Conservation (phyloP, 2,888 invertebrate genomes). For the Brachyptera putata region DNA sequence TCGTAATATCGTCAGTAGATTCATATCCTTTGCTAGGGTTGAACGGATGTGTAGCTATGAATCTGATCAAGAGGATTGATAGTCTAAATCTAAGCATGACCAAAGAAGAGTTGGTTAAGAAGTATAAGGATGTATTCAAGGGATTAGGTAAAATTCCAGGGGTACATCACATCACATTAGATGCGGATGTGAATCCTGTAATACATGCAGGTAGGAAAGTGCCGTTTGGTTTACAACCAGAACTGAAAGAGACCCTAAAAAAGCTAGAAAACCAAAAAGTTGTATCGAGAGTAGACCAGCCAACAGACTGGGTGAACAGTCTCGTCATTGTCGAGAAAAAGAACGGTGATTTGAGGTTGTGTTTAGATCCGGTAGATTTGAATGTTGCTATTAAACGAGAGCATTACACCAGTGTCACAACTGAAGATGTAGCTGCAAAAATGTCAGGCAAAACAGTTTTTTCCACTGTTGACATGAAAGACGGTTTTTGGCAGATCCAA, state of each 20-base stretch:
- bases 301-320: slow-evolving; percentile 16
- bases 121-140: no score
- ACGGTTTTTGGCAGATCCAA: slow-evolving; percentile 23
- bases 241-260: neutral
- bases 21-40: neutral
- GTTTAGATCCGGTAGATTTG: slow-evolving; percentile 18
- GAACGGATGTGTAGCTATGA: neutral
- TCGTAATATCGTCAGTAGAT: neutral
- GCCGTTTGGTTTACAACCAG: neutral
- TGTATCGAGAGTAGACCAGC: neutral
- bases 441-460: neutral
- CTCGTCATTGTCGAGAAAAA: slow-evolving; percentile 17
- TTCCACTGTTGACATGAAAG: slow-evolving; percentile 26
- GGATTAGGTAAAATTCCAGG: neutral
- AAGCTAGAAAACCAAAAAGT: neutral
- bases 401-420: neutral
- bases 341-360: slow-evolving; percentile 10
- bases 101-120: no score
- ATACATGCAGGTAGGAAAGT: slow-evolving; percentile 1
- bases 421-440: slow-evolving; percentile 3
- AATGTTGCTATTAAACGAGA: slow-evolving; percentile 14
- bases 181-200: neutral
- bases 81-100: no score
- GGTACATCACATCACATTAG: neutral
- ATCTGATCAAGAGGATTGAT: neutral